phyloP scores from a whole-genome alignment of 2,797 vertebrate species.

The Liparis tanakae region DNA sequence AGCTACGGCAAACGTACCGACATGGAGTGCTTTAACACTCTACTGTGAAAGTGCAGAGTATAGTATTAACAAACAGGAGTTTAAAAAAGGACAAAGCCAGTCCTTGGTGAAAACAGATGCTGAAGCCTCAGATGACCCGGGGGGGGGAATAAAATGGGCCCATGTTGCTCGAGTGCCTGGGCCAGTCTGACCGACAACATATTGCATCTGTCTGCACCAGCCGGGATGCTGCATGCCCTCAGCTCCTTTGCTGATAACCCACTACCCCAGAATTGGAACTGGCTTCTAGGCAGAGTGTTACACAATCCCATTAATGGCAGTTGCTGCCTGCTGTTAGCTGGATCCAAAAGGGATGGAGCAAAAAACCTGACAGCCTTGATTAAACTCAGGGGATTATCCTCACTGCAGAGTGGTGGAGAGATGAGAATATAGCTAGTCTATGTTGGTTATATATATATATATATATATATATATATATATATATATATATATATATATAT shows the following conservation, averaged over 20 bases:
- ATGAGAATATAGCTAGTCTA: conserved; percentile 22
- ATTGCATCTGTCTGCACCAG: conserved; percentile 54
- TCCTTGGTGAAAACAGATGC: conserved; percentile 54
- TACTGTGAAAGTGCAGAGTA: conserved; percentile 8
- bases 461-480: too few relatives aligned
- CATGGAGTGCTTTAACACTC: not conserved
- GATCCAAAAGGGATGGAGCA: conserved; percentile 52
- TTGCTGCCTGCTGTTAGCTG: conserved; percentile 61
- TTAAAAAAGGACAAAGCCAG: conserved; percentile 18
- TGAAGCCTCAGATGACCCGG: conserved; percentile 36
- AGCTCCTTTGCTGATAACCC: conserved; percentile 66
- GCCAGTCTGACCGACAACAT: conserved; percentile 43
- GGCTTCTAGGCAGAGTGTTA: conserved; percentile 66
- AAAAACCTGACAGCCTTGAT: conserved; percentile 70
- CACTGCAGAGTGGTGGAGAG: conserved; percentile 33
- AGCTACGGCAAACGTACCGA: not conserved
- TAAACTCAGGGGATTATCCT: conserved; percentile 72
- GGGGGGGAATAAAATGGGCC: conserved; percentile 29
- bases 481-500: too few relatives aligned
- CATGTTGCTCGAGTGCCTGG: conserved; percentile 2
- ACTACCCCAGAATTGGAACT: conserved; percentile 69
- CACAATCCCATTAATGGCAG: conserved; percentile 76
- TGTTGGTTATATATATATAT: not conserved
- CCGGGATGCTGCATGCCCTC: conserved; percentile 41
- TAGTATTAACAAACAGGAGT: conserved; percentile 20